Evolutionary conservation across 53 echinoderm and acorn worm genomes (phyloP).

Genomic region (Echinometra lucunter): DNA sequence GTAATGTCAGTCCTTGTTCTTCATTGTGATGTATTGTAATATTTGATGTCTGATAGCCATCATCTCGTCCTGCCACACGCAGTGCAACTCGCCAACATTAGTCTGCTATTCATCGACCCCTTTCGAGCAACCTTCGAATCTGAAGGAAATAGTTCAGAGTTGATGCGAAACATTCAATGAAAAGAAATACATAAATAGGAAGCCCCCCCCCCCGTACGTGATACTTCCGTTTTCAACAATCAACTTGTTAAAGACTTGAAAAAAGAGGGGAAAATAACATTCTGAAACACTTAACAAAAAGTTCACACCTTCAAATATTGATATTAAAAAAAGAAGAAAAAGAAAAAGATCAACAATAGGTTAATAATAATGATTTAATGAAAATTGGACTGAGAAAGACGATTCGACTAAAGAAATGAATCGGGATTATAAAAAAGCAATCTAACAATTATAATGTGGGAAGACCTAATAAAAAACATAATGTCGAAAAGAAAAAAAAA

Average conservation of each 20-base stretch:
- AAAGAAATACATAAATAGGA: not conserved
- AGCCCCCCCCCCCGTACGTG: not conserved
- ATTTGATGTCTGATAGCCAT: slow-evolving; percentile 15
- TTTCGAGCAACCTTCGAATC: not conserved
- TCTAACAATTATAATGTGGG: not conserved
- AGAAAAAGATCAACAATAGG: no score
- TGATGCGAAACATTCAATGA: slow-evolving; percentile 2
- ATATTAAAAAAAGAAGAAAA: no score
- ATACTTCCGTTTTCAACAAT: not conserved
- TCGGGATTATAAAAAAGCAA: not conserved
- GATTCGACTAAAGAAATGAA: not conserved
- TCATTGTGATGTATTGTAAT: not conserved
- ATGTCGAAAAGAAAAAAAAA: not conserved
- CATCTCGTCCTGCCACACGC: slow-evolving; percentile 54
- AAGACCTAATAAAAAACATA: not conserved
- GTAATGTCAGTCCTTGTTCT: not conserved
- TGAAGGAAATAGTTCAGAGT: not conserved
- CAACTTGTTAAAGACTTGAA: not conserved
- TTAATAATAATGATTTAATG: no score
- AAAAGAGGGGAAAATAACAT: no score
- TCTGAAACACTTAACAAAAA: no score
- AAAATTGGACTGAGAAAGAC: no score
- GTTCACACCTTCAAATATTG: no score
- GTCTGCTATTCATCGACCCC: slow-evolving; percentile 39
- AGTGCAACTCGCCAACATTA: slow-evolving; percentile 49